Conservation (phyloP, 2,888 invertebrate species). For the Eucriotettix oculatus region DNA sequence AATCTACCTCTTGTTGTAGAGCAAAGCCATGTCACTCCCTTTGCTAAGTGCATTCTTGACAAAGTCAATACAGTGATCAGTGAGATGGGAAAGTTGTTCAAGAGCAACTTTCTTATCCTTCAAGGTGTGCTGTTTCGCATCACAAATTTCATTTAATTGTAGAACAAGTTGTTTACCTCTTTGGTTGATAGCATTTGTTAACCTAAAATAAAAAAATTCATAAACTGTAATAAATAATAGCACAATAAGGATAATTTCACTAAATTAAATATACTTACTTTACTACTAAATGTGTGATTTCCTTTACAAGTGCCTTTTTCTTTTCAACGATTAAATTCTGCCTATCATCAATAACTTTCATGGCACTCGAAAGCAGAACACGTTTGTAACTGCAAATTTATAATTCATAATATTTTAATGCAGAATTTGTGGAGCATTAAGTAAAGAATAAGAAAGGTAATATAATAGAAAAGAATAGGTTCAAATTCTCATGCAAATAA, state of each 20-base stretch:
- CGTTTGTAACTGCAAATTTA: slow-evolving; percentile 45
- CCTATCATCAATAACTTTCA: slow-evolving; percentile 65
- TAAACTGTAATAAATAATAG: not conserved
- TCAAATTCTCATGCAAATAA: no score
- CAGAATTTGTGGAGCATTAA: not conserved
- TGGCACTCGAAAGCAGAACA: slow-evolving; percentile 44
- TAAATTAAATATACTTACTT: slow-evolving; percentile 37
- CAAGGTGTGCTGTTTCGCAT: slow-evolving; percentile 52
- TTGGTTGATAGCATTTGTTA: slow-evolving; percentile 67
- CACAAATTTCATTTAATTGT: slow-evolving; percentile 55
- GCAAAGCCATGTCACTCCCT: slow-evolving; percentile 68
- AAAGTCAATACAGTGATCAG: slow-evolving; percentile 78
- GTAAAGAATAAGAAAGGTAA: not conserved
- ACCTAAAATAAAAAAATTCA: slow-evolving; percentile 26
- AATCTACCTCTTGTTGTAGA: slow-evolving; percentile 56
- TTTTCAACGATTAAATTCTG: slow-evolving; percentile 72
- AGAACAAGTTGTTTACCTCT: slow-evolving; percentile 68
- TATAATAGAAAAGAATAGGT: not conserved
- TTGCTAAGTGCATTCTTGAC: slow-evolving; percentile 61
- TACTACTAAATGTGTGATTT: slow-evolving; percentile 74
- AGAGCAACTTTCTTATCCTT: slow-evolving; percentile 72
- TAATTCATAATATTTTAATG: slow-evolving; percentile 9
- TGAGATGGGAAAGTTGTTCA: slow-evolving; percentile 63
- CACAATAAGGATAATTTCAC: not conserved
- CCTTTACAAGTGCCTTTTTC: slow-evolving; percentile 68